A percentile compares a stretch with the other conserved stretches of the same genome.
Conservation (phyloP, 1,140 invertebrate genomes). For the Papilio dardanus region DNA sequence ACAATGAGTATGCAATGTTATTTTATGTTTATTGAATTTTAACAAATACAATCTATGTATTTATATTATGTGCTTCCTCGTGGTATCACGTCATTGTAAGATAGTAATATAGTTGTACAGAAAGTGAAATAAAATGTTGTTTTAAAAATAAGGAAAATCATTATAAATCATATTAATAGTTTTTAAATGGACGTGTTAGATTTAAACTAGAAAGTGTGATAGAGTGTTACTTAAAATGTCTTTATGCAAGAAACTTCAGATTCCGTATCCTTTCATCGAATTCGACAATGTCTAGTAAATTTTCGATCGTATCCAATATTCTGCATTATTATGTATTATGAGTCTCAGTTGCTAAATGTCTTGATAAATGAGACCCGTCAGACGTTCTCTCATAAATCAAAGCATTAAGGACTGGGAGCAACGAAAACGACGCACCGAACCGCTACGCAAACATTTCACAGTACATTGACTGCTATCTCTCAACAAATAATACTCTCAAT, state of each 20-base stretch:
- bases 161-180: too few species aligned
- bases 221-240: neutral
- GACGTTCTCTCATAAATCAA: slow-evolving; percentile 60
- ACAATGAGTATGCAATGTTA: neutral
- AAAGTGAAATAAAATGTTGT: neutral
- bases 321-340: slow-evolving; percentile 58
- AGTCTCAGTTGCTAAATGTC: slow-evolving; percentile 55
- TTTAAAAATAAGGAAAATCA: slow-evolving; percentile 3
- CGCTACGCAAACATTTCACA: neutral
- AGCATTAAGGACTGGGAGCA: slow-evolving; percentile 46
- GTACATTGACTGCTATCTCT: slow-evolving; percentile 24
- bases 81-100: neutral
- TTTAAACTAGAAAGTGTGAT: neutral
- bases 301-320: slow-evolving; percentile 55
- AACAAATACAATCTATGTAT: neutral
- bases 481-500: slow-evolving; percentile 11
- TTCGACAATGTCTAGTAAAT: slow-evolving; percentile 58
- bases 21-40: neutral
- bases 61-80: neutral
- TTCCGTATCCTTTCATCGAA: slow-evolving; percentile 43
- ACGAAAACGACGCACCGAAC: slow-evolving; percentile 38
- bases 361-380: slow-evolving; percentile 64
- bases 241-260: neutral
- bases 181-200: too few species aligned
- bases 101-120: neutral